Conservation (phyloP, 2,888 invertebrate genomes). For the Salpingus planirostris region DNA sequence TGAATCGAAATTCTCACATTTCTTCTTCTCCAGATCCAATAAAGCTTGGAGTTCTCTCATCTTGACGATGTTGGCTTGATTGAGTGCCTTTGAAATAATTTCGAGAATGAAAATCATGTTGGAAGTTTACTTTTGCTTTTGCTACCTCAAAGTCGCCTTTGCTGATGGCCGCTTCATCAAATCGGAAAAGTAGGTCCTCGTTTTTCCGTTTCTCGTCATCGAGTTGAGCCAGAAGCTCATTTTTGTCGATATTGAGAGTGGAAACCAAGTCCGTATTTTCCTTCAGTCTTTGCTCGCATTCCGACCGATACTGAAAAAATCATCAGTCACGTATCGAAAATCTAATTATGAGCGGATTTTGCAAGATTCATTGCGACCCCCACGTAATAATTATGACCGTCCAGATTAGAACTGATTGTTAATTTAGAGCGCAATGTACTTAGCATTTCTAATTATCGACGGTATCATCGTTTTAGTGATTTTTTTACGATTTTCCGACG, state of each 20-base stretch:
- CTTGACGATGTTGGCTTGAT: conserved; percentile 41
- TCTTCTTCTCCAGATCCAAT: conserved; percentile 41
- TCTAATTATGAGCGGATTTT: not conserved
- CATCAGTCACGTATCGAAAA: conserved; percentile 8
- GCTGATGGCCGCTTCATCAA: conserved; percentile 85
- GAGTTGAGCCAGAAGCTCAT: conserved; percentile 52
- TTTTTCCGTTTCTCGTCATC: conserved; percentile 73
- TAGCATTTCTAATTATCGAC: too few relatives aligned
- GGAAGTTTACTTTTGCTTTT: too few relatives aligned
- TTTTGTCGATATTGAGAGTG: conserved; percentile 49
- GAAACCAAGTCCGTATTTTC: conserved; percentile 47
- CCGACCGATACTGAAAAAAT: conserved; percentile 44
- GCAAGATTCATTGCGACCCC: too few relatives aligned
- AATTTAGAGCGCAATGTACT: too few relatives aligned
- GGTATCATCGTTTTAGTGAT: too few relatives aligned
- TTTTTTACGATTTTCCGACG: too few relatives aligned
- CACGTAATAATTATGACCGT: too few relatives aligned
- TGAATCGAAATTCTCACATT: conserved; percentile 42
- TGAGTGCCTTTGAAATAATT: conserved; percentile 15
- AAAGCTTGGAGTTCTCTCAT: conserved; percentile 45
- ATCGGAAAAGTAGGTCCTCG: conserved; percentile 83
- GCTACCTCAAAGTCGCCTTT: conserved; percentile 86
- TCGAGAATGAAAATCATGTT: too few relatives aligned
- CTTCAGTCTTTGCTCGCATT: conserved; percentile 47
- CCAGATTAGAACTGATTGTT: too few relatives aligned